phyloP scores from a whole-genome alignment of 2,888 invertebrate genomes.

The Eupithecia inturbata region DNA sequence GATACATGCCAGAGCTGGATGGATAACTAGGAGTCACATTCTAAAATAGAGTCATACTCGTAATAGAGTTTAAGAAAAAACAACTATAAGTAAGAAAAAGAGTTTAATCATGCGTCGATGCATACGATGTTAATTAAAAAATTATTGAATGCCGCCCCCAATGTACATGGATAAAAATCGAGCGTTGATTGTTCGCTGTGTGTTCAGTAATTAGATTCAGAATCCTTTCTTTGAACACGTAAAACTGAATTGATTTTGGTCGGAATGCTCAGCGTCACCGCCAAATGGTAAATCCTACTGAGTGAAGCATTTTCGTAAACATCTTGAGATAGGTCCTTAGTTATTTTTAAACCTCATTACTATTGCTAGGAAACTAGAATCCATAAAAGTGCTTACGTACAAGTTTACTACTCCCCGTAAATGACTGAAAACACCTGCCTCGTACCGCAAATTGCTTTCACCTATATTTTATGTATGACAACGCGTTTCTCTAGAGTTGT shows the following conservation, averaged over 20 bases:
- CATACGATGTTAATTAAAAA: background rate
- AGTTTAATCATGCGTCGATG: too few relatives aligned
- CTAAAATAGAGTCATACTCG: too few relatives aligned
- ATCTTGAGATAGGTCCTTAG: background rate
- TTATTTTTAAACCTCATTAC: background rate
- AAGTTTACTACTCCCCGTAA: slow-evolving; percentile 39
- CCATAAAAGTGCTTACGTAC: slow-evolving; percentile 27
- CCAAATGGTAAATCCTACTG: background rate
- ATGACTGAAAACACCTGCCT: slow-evolving; percentile 46
- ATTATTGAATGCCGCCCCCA: background rate
- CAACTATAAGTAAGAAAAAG: too few relatives aligned
- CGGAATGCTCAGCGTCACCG: background rate
- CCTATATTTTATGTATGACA: slow-evolving; percentile 58
- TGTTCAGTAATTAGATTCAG: background rate
- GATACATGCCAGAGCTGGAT: background rate
- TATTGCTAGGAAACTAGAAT: slow-evolving; percentile 10
- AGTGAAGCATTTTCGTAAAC: background rate
- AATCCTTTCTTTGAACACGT: background rate
- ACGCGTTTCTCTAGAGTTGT: slow-evolving; percentile 46
- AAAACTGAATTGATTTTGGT: background rate
- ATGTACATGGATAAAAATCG: background rate
- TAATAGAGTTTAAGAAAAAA: background rate
- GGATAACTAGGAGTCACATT: background rate
- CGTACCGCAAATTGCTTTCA: slow-evolving; percentile 44
- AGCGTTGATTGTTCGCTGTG: too few relatives aligned